Base-by-base conservation (phyloP, 2,797 vertebrate species). In the Alca torda region DNA sequence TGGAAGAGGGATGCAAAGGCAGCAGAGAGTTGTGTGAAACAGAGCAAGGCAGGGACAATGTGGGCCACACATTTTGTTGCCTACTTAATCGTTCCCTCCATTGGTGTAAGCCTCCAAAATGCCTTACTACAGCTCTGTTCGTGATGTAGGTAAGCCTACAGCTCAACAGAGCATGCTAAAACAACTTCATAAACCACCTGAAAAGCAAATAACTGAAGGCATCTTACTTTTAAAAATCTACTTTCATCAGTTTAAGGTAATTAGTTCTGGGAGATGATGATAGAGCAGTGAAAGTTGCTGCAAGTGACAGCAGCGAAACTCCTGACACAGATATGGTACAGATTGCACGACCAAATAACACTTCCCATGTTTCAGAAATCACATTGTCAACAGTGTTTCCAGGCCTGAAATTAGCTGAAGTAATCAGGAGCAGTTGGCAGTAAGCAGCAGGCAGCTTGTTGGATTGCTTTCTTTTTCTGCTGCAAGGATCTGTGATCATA, bases 321-420 rank as follows among this genome's bases (percentile, higher is more conserved):
- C 97, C 97, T 97, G 98, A 97, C 97, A 92, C 87, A 98, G 98
- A 97, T 95, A 98, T 13, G 93, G 97, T 67, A 95, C 98, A 98
- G 98, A 98, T 95, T 98, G 98, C 97, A 97, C 41, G 4, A 94
- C 46, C 86, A 98, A 98, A 98, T 97, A 98, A 98, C 96, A 97
- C 98, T 97, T 99, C 98, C 98, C 97, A 83, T 93, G 73, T 98
- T 98, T 98, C 98, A 99, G 98, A 99, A 99, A 98, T 99, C 99
- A 98, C 98, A 98, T 97, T 97, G 98, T 98, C 98, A 96, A 97
- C 95, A 96, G 96, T 96, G 97, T 98, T 98, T 97, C 96, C 94
- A 97, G 96, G 94, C 96, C 72, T 54, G 95, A 97, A 98, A 98
- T 97, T 98, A 98, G 98, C 98, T 98, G 98, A 98, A 98, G 98